phyloP scores from a whole-genome alignment of 2,888 invertebrate genomes.

The Orthonevra nobilis region DNA sequence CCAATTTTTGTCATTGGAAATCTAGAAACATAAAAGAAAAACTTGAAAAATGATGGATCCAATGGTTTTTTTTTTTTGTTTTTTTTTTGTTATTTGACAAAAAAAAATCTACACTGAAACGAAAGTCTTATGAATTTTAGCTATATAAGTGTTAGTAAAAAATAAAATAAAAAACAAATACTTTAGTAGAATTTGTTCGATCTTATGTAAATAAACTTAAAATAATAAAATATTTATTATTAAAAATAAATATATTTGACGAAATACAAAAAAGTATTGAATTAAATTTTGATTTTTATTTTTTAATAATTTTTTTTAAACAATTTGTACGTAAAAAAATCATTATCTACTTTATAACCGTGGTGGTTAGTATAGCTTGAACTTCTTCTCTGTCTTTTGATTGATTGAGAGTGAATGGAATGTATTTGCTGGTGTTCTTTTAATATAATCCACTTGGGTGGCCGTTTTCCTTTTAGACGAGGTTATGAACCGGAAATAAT shows the following conservation, averaged over 20 bases:
- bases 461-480: no score
- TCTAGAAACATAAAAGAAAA: slow-evolving; percentile 1
- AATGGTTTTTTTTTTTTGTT: slow-evolving; percentile 29
- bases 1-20: neutral
- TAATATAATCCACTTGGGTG: no score
- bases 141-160: slow-evolving; percentile 75
- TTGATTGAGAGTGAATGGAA: no score
- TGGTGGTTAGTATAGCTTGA: no score
- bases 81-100: slow-evolving; percentile 21
- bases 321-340: no score
- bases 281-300: slow-evolving; percentile 17
- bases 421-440: no score
- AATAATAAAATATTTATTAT: slow-evolving; percentile 57
- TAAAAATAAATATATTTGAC: slow-evolving; percentile 46
- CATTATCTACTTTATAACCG: no score
- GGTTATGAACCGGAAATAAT: no score
- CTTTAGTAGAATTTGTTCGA: no score
- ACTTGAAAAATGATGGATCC: neutral
- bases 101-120: slow-evolving; percentile 76
- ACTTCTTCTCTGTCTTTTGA: no score
- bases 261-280: slow-evolving; percentile 15
- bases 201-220: slow-evolving; percentile 28
- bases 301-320: no score
- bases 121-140: slow-evolving; percentile 80
- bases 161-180: slow-evolving; percentile 72